Percentiles rank a stretch among this genome's conserved stretches.
phyloP scores from a whole-genome alignment of 2,797 vertebrate species.

The Amniataba percoides region DNA sequence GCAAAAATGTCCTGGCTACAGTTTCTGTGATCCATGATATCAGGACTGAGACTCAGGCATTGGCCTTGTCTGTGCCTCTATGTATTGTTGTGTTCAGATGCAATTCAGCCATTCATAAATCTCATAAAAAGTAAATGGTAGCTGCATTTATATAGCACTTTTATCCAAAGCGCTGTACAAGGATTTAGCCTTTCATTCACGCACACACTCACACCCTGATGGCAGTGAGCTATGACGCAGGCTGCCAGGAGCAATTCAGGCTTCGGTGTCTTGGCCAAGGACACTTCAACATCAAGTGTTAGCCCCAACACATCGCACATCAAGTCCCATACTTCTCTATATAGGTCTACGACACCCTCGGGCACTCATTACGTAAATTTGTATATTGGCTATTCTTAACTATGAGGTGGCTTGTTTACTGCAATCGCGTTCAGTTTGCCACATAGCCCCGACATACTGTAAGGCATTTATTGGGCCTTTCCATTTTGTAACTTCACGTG shows the following conservation, averaged over 20 bases:
- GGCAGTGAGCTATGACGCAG: too few species aligned
- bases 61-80: neutral
- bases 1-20: neutral
- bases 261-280: too few species aligned
- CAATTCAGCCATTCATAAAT: neutral
- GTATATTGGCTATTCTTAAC: neutral
- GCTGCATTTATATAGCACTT: too few species aligned
- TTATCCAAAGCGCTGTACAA: too few species aligned
- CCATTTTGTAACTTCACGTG: constrained; percentile 26
- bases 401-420: neutral
- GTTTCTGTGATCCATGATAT: neutral
- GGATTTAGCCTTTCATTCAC: too few species aligned
- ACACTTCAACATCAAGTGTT: too few species aligned
- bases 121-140: too few species aligned
- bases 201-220: too few species aligned
- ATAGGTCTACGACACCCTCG: neutral
- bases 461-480: constrained; percentile 18
- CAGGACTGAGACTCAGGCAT: neutral
- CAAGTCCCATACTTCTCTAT: neutral
- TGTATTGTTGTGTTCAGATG: neutral
- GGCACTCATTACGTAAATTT: too few species aligned
- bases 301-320: neutral
- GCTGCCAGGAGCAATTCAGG: too few species aligned
- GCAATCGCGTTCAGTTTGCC: neutral
- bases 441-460: neutral